phyloP scores from a whole-genome alignment of 2,888 invertebrate species.

The Hirtodrosophila trivittata region DNA sequence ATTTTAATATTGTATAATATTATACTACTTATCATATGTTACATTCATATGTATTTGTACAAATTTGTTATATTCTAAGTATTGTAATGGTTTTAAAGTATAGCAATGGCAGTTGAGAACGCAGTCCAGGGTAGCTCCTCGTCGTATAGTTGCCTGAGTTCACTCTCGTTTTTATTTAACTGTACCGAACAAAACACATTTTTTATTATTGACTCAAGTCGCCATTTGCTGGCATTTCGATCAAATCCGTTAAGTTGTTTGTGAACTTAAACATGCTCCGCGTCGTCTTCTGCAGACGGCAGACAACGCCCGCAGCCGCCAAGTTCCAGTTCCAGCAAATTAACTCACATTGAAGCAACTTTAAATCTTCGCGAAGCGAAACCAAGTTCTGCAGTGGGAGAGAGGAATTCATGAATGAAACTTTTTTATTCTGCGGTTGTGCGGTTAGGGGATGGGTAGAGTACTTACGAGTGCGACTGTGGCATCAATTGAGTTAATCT shows the following conservation, averaged over 20 bases:
- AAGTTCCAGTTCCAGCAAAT: constrained; percentile 85
- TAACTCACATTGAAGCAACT: constrained; percentile 84
- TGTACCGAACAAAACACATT: constrained; percentile 38
- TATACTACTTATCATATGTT: too few relatives aligned
- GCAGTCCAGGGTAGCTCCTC: too few relatives aligned
- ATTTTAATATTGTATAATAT: too few relatives aligned
- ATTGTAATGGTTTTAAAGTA: too few relatives aligned
- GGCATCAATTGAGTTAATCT: constrained; percentile 86
- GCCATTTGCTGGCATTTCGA: constrained; percentile 42
- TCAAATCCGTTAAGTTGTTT: constrained; percentile 66
- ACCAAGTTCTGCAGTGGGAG: constrained; percentile 84
- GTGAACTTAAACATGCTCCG: constrained; percentile 75
- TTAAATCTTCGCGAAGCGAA: constrained; percentile 85
- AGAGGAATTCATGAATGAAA: neutral
- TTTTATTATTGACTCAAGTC: constrained; percentile 31
- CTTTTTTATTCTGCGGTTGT: too few relatives aligned
- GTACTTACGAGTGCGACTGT: constrained; percentile 86
- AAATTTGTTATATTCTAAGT: too few relatives aligned
- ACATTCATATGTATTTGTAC: too few relatives aligned
- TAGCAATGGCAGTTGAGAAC: too few relatives aligned
- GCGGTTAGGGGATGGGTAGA: neutral
- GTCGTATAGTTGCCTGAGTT: constrained; percentile 1
- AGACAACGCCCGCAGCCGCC: constrained; percentile 81
- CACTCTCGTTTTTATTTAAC: constrained; percentile 14
- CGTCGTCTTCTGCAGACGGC: constrained; percentile 70